Conservation (phyloP, 1,140 invertebrate genomes). For the Uloborus diversus region DNA sequence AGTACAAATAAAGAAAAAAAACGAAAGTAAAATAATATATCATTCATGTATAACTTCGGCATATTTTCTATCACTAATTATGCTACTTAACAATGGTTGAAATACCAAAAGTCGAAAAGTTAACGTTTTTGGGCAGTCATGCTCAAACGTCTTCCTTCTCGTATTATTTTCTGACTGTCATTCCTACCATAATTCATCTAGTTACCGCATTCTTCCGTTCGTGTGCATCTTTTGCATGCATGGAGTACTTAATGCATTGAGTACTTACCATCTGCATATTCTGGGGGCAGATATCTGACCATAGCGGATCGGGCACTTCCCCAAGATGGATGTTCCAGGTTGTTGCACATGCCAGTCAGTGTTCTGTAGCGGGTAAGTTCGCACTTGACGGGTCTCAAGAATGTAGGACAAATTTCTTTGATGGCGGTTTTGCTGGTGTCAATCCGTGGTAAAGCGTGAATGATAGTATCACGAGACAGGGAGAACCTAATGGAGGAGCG, state of each 20-base stretch:
- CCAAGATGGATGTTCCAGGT: slow-evolving; percentile 89
- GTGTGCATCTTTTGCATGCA: too few species aligned
- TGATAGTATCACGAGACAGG: slow-evolving; percentile 83
- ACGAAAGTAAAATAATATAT: too few species aligned
- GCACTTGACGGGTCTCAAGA: slow-evolving; percentile 86
- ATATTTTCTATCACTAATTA: too few species aligned
- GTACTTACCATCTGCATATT: slow-evolving; percentile 67
- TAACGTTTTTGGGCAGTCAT: too few species aligned
- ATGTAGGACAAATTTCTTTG: slow-evolving; percentile 85
- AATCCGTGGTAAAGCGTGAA: slow-evolving; percentile 85
- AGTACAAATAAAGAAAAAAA: too few species aligned
- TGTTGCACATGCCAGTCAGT: slow-evolving; percentile 92
- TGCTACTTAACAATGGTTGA: too few species aligned
- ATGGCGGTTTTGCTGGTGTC: slow-evolving; percentile 90
- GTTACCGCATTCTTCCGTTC: too few species aligned
- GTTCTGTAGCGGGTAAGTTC: slow-evolving; percentile 68
- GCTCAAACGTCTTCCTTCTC: too few species aligned
- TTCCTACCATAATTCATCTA: too few species aligned
- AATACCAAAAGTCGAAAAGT: too few species aligned
- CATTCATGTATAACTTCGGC: too few species aligned
- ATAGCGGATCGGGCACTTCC: slow-evolving; percentile 84
- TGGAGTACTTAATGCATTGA: neutral
- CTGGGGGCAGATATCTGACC: slow-evolving; percentile 65
- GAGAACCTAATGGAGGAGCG: slow-evolving; percentile 75
- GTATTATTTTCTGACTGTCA: too few species aligned